Percentiles rank a stretch among this genome's conserved stretches.
phyloP scores from a whole-genome alignment of 2,888 invertebrate genomes.

The Cheiracanthium punctorium region DNA sequence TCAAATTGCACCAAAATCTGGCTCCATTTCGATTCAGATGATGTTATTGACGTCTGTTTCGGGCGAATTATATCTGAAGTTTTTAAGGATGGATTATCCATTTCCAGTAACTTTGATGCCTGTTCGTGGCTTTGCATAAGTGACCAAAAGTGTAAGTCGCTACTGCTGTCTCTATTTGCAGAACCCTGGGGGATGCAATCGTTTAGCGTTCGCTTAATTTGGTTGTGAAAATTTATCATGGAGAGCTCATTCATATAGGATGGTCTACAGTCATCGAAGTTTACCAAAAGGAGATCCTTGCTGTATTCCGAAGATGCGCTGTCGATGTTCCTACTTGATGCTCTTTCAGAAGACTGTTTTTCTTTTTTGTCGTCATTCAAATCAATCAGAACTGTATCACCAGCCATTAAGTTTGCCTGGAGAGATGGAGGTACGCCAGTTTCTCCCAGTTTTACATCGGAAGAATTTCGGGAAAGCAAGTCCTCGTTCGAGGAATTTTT shows the following conservation, averaged over 20 bases:
- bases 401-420: background rate
- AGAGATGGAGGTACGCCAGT: background rate
- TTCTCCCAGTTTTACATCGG: background rate
- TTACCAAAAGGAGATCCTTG: slow-evolving; percentile 23
- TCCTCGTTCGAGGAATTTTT: background rate
- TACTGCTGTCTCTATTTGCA: background rate
- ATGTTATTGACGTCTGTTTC: background rate
- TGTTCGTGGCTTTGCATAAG: slow-evolving; percentile 18
- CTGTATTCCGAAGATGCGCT: slow-evolving; percentile 17
- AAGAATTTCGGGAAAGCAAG: background rate
- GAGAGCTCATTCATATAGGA: background rate
- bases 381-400: background rate
- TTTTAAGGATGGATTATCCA: background rate
- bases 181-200: background rate
- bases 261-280: background rate
- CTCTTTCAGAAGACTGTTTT: background rate
- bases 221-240: background rate
- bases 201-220: slow-evolving; percentile 6
- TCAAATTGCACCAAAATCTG: slow-evolving; percentile 37
- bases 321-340: background rate
- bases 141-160: slow-evolving; percentile 29
- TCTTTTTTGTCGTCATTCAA: background rate
- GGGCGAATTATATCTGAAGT: background rate
- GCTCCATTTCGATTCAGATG: background rate
- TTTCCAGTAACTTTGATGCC: background rate